Evolutionary conservation across 2,888 invertebrate genomes (phyloP).

Genomic region (Agriopis aurantiaria): DNA sequence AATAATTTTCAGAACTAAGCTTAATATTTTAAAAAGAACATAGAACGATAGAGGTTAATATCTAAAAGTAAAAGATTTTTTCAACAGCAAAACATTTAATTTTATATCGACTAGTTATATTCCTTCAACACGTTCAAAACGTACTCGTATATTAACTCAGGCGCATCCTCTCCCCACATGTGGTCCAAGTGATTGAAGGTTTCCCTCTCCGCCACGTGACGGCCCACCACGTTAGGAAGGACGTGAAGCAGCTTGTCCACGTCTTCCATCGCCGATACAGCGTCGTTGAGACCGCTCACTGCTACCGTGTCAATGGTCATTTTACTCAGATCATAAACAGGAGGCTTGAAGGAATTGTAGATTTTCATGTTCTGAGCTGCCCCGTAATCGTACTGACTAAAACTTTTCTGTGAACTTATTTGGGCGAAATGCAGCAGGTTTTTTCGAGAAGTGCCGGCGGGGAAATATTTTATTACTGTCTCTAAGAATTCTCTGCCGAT

Average conservation of each 20-base stretch:
- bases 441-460: constrained; percentile 59
- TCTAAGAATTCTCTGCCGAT: constrained; percentile 55
- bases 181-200: constrained; percentile 60
- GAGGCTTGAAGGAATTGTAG: constrained; percentile 54
- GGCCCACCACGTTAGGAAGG: constrained; percentile 55
- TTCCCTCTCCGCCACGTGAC: constrained; percentile 40
- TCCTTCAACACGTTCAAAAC: constrained; percentile 47
- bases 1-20: no score
- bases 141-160: constrained; percentile 42
- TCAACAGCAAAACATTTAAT: background rate
- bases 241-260: constrained; percentile 45
- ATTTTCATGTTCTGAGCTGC: constrained; percentile 45
- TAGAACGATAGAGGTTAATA: no score
- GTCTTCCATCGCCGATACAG: constrained; percentile 54
- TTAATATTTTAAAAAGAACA: no score
- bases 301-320: constrained; percentile 56
- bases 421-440: constrained; percentile 60
- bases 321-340: constrained; percentile 58
- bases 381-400: constrained; percentile 62
- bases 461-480: constrained; percentile 53
- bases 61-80: background rate
- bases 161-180: constrained; percentile 55
- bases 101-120: constrained; percentile 23
- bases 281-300: constrained; percentile 58
- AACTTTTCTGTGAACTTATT: constrained; percentile 49